These are phyloP conservation scores for Gouania willdenowi DNA, from an alignment of 2,797 vertebrate species.

Conservation along the genomic window DNA sequence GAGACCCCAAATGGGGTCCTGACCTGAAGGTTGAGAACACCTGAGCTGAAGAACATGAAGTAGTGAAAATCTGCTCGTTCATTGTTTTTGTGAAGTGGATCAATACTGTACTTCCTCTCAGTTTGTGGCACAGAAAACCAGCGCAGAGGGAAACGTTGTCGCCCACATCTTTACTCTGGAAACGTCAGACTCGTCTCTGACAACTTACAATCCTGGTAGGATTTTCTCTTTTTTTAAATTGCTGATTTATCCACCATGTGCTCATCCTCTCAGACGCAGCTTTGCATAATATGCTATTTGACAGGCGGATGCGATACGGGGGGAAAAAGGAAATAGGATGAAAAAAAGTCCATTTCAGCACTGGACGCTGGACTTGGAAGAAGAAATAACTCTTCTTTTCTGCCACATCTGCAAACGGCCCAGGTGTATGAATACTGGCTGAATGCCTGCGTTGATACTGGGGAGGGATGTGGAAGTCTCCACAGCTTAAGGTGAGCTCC, in stretches of 20 bases:
- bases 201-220: conserved; percentile 41
- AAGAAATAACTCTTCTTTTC: conserved; percentile 61
- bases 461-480: conserved; percentile 30
- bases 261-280: conserved; percentile 45
- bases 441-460: conserved; percentile 51
- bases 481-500: conserved; percentile 47
- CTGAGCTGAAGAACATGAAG: too few relatives aligned
- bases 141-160: conserved; percentile 48
- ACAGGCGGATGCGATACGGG: conserved; percentile 58
- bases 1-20: too few relatives aligned
- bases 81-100: too few relatives aligned
- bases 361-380: conserved; percentile 57
- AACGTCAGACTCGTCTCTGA: conserved; percentile 49
- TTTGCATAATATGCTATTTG: conserved; percentile 66
- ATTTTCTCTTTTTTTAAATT: conserved; percentile 18
- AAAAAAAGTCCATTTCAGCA: conserved; percentile 50
- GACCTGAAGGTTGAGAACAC: too few relatives aligned
- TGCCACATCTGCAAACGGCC: conserved; percentile 57
- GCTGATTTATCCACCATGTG: conserved; percentile 64
- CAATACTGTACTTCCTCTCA: conserved; percentile 9
- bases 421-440: conserved; percentile 65
- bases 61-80: background rate
- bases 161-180: conserved; percentile 51
- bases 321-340: conserved; percentile 57
- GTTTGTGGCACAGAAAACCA: conserved; percentile 45